phyloP scores from a whole-genome alignment of 2,113 vertebrate genomes.

The Melanerpes aurifrons region DNA sequence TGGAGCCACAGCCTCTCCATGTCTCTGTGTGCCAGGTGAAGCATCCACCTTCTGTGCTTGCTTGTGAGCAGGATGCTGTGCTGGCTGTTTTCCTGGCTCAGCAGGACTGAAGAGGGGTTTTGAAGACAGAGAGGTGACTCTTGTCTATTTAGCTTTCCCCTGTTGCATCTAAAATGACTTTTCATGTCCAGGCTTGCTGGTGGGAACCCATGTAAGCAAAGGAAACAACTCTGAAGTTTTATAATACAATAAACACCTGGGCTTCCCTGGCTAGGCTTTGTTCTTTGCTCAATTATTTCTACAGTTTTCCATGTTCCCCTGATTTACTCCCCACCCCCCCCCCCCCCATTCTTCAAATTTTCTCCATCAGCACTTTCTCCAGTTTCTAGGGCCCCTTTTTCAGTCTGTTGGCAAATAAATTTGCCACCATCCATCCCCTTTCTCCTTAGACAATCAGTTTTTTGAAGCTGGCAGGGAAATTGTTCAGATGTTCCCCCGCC shows the following conservation, averaged over 20 bases:
- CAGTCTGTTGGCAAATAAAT: slow-evolving; percentile 19
- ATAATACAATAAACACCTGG: background rate
- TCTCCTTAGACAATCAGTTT: background rate
- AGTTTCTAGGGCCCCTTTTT: background rate
- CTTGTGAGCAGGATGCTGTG: background rate
- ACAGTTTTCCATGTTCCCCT: background rate
- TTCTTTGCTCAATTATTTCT: background rate
- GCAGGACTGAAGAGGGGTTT: background rate
- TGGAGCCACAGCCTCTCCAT: no score
- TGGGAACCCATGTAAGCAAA: background rate
- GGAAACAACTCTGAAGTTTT: background rate
- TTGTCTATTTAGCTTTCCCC: background rate
- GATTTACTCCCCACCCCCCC: background rate
- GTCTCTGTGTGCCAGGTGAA: no score
- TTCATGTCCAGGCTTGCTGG: background rate
- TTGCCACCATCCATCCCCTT: background rate
- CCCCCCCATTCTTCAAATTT: background rate
- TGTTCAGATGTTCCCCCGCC: background rate
- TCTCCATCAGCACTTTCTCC: background rate
- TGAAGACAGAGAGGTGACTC: background rate
- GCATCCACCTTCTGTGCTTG: fast-evolving
- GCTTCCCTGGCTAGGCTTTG: background rate
- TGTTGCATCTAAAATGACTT: background rate
- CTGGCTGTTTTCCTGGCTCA: background rate
- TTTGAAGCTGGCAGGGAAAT: background rate